Percentiles rank a stretch among this genome's conserved stretches.
Evolutionary conservation across 2,113 vertebrate genomes (phyloP).

Genomic region (Ceyx margarethae): DNA sequence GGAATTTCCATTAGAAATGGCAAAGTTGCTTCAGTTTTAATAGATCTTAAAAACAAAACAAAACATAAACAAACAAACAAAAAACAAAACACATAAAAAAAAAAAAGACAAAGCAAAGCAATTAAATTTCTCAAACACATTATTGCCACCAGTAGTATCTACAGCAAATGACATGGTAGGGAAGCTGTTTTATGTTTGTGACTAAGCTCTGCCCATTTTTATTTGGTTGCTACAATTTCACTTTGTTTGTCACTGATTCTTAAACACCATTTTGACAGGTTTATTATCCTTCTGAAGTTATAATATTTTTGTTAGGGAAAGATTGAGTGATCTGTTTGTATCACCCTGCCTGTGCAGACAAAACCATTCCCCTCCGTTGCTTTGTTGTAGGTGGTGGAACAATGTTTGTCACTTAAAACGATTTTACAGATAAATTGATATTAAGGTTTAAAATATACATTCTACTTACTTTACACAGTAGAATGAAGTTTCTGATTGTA

Average conservation of each 20-base stretch:
- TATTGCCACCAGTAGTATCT: background rate
- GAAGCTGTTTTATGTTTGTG: background rate
- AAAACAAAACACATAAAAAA: background rate
- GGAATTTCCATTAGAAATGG: background rate
- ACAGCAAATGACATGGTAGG: background rate
- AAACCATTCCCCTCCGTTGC: background rate
- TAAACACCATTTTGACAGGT: background rate
- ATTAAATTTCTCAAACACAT: background rate
- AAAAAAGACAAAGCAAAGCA: background rate
- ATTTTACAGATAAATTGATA: background rate
- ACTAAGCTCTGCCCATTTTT: background rate
- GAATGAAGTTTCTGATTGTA: background rate
- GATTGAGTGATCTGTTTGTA: background rate
- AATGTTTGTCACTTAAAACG: fast-evolving
- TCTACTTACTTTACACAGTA: background rate
- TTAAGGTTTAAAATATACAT: background rate
- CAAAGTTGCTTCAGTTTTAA: background rate
- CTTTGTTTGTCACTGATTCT: background rate
- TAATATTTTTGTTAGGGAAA: background rate
- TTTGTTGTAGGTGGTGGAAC: background rate
- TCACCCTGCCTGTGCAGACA: background rate
- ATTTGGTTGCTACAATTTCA: background rate
- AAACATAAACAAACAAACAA: background rate
- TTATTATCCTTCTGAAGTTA: background rate
- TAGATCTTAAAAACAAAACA: background rate